Conservation (phyloP, 2,113 vertebrate genomes). For the Nansenia antarctica region DNA sequence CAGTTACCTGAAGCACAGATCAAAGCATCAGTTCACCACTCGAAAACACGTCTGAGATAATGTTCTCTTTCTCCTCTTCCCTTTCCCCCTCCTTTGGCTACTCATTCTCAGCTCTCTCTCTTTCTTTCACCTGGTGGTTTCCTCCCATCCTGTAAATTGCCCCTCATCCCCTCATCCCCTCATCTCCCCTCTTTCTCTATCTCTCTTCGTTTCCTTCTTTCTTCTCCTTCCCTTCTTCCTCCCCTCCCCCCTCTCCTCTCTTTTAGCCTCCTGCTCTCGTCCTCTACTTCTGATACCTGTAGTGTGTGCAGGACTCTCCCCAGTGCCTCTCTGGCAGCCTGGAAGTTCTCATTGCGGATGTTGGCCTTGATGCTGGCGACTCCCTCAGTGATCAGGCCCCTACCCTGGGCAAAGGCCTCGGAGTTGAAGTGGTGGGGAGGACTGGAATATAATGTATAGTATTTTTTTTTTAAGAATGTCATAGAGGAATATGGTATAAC, state of each 20-base stretch:
- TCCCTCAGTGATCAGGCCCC: conserved; percentile 57
- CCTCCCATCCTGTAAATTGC: too few relatives aligned
- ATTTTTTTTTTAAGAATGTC: too few relatives aligned
- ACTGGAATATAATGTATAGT: too few relatives aligned
- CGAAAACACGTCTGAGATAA: too few relatives aligned
- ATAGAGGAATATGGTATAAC: too few relatives aligned
- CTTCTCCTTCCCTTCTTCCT: neutral
- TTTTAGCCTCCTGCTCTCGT: neutral
- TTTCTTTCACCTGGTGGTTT: too few relatives aligned
- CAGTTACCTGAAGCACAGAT: too few relatives aligned
- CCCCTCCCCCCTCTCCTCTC: neutral
- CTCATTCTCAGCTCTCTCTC: neutral
- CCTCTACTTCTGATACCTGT: conserved; percentile 57
- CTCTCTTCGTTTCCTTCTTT: neutral
- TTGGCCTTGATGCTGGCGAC: conserved; percentile 59
- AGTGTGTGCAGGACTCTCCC: conserved; percentile 70
- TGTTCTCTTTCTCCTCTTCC: too few relatives aligned
- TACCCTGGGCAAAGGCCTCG: conserved; percentile 64
- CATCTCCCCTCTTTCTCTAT: neutral
- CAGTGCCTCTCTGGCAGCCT: conserved; percentile 67
- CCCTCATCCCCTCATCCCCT: neutral
- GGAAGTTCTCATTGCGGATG: conserved; percentile 56
- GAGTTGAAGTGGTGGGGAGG: conserved; percentile 70
- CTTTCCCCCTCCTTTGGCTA: neutral
- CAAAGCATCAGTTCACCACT: too few relatives aligned